Conservation (phyloP, 2,888 invertebrate genomes). For the Drosophila peninsularis region DNA sequence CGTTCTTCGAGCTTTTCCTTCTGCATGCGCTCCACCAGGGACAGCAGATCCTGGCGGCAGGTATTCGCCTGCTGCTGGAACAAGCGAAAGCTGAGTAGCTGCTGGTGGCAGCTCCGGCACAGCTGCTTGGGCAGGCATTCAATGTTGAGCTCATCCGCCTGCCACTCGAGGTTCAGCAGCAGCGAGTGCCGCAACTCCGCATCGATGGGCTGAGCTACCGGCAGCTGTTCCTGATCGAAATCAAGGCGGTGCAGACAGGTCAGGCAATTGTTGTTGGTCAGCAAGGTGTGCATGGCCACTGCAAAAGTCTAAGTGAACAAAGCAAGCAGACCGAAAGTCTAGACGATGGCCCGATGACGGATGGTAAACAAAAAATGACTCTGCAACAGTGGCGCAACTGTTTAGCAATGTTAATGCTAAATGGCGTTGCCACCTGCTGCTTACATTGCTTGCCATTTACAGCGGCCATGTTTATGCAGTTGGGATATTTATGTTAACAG, state of each 20-base stretch:
- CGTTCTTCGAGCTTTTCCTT: not conserved
- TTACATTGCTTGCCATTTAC: not conserved
- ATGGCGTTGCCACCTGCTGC: constrained; percentile 26
- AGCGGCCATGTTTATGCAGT: constrained; percentile 5
- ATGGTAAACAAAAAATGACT: constrained; percentile 26
- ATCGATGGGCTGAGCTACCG: constrained; percentile 28
- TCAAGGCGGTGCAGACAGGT: constrained; percentile 71
- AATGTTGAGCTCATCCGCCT: constrained; percentile 16
- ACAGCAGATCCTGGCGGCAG: constrained; percentile 56
- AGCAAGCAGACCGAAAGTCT: not conserved
- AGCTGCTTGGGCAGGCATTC: constrained; percentile 59
- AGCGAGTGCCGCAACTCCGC: constrained; percentile 52
- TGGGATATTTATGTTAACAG: not conserved
- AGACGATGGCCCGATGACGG: not conserved
- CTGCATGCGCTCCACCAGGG: constrained; percentile 32
- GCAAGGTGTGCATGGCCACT: constrained; percentile 50
- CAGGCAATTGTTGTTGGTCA: constrained; percentile 57
- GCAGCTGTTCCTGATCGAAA: not conserved
- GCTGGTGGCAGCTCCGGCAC: constrained; percentile 61
- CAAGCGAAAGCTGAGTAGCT: constrained; percentile 54
- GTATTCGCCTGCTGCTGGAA: constrained; percentile 65
- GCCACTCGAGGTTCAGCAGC: constrained; percentile 45
- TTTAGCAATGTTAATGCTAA: constrained; percentile 15
- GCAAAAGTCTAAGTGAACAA: constrained; percentile 1
- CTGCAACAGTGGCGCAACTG: constrained; percentile 32